A percentile compares a stretch with the other conserved stretches of the same genome.
Evolutionary conservation across 92 coral and sea anemone genomes (phyloP).

Genomic region (Heteractis magnifica): DNA sequence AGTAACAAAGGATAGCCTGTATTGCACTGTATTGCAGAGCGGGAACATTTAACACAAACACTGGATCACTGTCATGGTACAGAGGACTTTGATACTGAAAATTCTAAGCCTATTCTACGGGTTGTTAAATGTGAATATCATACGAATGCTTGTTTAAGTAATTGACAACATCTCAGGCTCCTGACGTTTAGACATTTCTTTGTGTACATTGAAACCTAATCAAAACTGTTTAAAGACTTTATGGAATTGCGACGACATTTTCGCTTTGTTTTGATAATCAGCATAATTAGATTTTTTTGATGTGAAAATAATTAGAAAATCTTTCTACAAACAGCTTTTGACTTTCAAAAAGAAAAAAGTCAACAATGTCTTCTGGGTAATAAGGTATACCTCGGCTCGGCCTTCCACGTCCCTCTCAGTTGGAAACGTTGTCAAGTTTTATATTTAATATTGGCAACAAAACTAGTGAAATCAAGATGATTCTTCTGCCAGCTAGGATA

Average conservation of each 20-base stretch:
- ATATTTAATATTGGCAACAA: background rate
- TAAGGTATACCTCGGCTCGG: too few relatives aligned
- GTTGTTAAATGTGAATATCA: background rate
- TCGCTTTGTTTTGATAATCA: background rate
- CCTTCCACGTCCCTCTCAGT: background rate
- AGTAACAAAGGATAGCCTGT: background rate
- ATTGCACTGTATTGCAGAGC: too few relatives aligned
- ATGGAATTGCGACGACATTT: background rate
- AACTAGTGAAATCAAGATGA: background rate
- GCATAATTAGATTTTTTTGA: background rate
- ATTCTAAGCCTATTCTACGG: background rate
- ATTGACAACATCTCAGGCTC: background rate
- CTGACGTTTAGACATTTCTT: background rate
- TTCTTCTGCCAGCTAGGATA: background rate
- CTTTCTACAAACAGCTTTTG: too few relatives aligned
- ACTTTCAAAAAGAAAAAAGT: too few relatives aligned
- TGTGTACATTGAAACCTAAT: conserved; percentile 1
- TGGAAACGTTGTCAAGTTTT: background rate
- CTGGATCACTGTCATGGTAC: background rate
- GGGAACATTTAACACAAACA: background rate
- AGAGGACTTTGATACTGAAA: background rate
- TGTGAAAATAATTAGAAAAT: background rate
- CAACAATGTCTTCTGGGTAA: too few relatives aligned
- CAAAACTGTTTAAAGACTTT: background rate
- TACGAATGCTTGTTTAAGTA: background rate